Evolutionary conservation across 2,888 invertebrate species (phyloP), one percentile per base, ranked within the genome.

Genomic region (Herminia tarsipennalis): DNA sequence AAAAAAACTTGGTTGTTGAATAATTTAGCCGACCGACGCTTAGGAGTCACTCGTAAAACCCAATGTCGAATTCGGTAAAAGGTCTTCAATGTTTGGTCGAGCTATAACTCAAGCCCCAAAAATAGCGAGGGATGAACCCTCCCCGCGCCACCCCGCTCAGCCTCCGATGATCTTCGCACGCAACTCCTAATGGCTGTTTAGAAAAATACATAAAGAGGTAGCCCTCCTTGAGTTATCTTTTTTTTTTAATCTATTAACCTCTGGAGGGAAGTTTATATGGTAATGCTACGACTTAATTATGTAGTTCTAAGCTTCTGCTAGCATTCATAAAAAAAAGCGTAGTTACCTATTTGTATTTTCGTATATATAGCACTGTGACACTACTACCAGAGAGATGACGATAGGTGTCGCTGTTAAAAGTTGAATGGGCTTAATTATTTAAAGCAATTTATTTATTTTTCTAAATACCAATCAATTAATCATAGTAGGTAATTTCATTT

Each of bases 61-160:
- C 70, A 83, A 86, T 85, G 83, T 73, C 78, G 81, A 88, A 85
- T 88, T 88, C 83, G 75, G 87, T 83, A 88, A 88, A 88, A 86
- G 89, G 88, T 86, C 89, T 89, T 88, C 84, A 86, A 84, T 82
- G 84, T 81, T 88, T 84, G 87, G 87, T 82, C 83, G 85, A 81
- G 82, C 84, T 84, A 88, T 89, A 89, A 86, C 81, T 89, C 88
- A 88, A 81, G 81, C 77, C 76, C 82, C 85, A 83, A 89, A 89
- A 88, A 90, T 88, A 88, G 86, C 82, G 77, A 72, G 88, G 84
- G 81, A 76, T 75, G 58, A 65, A 70, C 73, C 66, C 65, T 67
- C 63, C 72, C 60, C 52, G 64, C 52, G 48, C 40, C 21, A 50
- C 45, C 48, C 52, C 42, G 65, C 70, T 66, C 82, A 79, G 76